Percentiles rank a stretch among this genome's conserved stretches.
Evolutionary conservation across 2,797 vertebrate genomes (phyloP).

Genomic region (Chelon auratus): DNA sequence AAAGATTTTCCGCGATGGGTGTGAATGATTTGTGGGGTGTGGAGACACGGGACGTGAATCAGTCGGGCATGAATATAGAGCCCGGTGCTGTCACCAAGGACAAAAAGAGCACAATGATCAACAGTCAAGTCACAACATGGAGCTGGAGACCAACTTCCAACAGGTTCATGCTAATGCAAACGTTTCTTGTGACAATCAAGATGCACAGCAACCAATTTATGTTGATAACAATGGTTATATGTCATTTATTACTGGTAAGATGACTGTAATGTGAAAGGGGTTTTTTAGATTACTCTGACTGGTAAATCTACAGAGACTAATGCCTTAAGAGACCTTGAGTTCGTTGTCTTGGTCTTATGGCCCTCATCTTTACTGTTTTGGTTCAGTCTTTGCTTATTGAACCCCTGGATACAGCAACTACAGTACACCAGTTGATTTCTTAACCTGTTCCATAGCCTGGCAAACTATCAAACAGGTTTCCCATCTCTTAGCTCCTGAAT

Average conservation of each 20-base stretch:
- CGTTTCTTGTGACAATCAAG: neutral
- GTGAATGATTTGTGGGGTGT: conserved; percentile 63
- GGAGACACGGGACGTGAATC: conserved; percentile 66
- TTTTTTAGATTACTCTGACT: no score
- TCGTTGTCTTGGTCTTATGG: neutral
- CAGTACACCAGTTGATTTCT: no score
- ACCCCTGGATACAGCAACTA: neutral
- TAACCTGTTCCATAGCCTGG: neutral
- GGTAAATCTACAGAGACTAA: no score
- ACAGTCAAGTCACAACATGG: neutral
- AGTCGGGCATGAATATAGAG: conserved; percentile 37
- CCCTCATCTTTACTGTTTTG: neutral
- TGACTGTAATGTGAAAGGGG: neutral
- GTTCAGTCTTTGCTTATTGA: neutral
- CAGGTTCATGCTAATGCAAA: neutral
- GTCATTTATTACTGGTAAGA: neutral
- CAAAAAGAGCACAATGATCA: conserved; percentile 40
- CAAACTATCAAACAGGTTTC: neutral
- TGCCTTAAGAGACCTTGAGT: no score
- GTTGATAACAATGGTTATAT: neutral
- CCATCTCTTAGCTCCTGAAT: neutral
- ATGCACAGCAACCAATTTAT: neutral
- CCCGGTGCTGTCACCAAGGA: conserved; percentile 41
- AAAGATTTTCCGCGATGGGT: conserved; percentile 61
- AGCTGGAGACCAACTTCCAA: neutral